These are phyloP conservation scores for Micromys minutus DNA, from an alignment of 2,113 vertebrate species.

Conservation along the genomic window DNA sequence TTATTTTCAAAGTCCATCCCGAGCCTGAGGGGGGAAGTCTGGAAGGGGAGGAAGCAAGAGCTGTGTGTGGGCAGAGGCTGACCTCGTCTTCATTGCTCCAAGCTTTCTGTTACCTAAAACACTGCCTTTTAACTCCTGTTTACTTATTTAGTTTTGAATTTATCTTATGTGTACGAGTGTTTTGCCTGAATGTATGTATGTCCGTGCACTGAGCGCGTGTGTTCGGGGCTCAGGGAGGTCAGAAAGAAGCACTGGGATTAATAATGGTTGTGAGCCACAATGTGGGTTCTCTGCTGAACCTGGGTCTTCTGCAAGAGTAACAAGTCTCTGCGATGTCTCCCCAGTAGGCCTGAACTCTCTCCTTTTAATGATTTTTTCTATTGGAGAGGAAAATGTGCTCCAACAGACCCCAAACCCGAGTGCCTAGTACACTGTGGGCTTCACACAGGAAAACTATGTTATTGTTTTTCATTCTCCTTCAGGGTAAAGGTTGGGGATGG, in stretches of 20 bases:
- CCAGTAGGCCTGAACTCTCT: background rate
- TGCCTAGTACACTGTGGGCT: background rate
- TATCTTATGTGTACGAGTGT: background rate
- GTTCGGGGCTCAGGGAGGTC: background rate
- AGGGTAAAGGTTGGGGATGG: background rate
- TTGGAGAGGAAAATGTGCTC: background rate
- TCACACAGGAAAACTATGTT: background rate
- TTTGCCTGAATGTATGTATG: background rate
- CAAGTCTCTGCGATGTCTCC: background rate
- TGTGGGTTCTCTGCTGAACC: background rate
- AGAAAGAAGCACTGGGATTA: background rate
- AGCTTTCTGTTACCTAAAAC: background rate
- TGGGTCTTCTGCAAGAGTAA: background rate
- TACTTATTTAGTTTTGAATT: background rate
- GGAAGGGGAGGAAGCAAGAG: background rate
- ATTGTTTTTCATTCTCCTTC: background rate
- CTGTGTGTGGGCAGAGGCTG: background rate
- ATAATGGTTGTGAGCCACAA: background rate
- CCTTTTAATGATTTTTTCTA: background rate
- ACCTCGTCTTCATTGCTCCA: background rate
- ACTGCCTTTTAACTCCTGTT: background rate
- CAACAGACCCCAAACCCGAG: background rate
- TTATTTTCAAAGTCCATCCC: background rate
- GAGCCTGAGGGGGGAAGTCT: background rate
- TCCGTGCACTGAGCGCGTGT: fast-evolving